phyloP scores from a whole-genome alignment of 2,113 vertebrate species.

The Neotragus pygmaeus region DNA sequence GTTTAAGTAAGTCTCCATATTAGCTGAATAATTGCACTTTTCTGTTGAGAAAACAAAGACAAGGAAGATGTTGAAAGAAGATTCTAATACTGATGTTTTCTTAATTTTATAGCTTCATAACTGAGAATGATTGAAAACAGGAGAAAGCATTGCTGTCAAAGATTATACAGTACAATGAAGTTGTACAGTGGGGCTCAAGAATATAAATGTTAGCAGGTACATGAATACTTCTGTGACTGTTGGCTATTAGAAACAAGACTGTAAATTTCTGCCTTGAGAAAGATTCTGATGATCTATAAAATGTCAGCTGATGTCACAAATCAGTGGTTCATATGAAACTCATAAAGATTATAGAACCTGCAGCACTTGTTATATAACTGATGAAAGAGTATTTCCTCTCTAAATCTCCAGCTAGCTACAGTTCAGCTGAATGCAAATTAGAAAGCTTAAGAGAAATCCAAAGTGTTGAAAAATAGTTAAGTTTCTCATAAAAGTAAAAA shows the following conservation, averaged over 20 bases:
- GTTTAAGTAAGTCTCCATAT: neutral
- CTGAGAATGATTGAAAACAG: constrained; percentile 20
- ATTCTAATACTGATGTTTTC: neutral
- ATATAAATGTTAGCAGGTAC: constrained; percentile 9
- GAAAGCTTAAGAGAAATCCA: neutral
- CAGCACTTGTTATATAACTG: constrained; percentile 49
- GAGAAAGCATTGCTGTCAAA: neutral
- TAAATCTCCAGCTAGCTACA: constrained; percentile 29
- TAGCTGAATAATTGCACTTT: neutral
- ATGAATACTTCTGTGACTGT: neutral
- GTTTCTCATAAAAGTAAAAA: neutral
- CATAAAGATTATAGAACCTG: constrained; percentile 47
- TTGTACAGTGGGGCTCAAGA: neutral
- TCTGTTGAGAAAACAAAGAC: neutral
- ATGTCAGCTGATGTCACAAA: constrained; percentile 47
- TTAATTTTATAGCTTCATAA: constrained; percentile 24
- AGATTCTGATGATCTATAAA: constrained; percentile 55
- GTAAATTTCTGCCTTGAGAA: constrained; percentile 47
- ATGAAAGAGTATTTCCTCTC: constrained; percentile 45
- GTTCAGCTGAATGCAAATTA: constrained; percentile 30
- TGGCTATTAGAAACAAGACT: constrained; percentile 20
- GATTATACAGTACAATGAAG: neutral
- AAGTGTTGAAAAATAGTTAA: constrained; percentile 16
- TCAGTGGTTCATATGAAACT: constrained; percentile 48
- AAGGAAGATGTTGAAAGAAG: constrained; percentile 2